Evolutionary conservation across 2,888 invertebrate genomes (phyloP).

Genomic region (Frankliniella fusca): DNA sequence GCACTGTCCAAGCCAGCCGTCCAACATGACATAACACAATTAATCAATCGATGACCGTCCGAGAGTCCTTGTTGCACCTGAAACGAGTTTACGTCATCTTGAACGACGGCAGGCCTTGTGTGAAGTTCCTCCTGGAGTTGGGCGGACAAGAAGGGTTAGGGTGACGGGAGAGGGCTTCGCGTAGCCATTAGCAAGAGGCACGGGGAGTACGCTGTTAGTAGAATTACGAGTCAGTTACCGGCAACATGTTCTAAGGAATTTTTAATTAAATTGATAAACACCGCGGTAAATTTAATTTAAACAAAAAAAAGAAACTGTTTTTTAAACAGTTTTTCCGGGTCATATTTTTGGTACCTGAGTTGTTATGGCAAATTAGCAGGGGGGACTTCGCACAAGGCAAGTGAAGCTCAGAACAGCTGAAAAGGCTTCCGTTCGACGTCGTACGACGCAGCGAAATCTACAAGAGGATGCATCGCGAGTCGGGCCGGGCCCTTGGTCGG

Average conservation of each 20-base stretch:
- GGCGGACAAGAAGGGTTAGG: background rate
- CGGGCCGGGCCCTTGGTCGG: background rate
- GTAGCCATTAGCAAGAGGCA: background rate
- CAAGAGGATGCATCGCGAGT: background rate
- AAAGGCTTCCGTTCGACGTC: background rate
- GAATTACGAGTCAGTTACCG: background rate
- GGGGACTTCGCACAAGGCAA: conserved; percentile 38
- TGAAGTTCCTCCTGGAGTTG: background rate
- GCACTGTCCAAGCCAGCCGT: background rate
- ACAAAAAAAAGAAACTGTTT: conserved; percentile 19
- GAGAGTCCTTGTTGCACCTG: background rate
- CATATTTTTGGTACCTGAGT: too few species aligned
- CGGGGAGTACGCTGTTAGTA: background rate
- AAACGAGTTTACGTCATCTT: conserved; percentile 13
- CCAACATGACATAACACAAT: conserved; percentile 19
- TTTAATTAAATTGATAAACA: conserved; percentile 13
- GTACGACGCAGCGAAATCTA: background rate
- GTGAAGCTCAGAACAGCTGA: conserved; percentile 24
- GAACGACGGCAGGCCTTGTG: background rate
- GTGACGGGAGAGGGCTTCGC: background rate
- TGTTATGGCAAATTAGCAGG: too few species aligned
- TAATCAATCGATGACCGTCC: background rate
- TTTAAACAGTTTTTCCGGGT: too few species aligned
- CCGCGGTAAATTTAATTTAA: background rate
- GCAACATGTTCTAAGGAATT: background rate